A percentile compares a stretch with the other conserved stretches of the same genome.
These are phyloP conservation scores for Engystomops pustulosus DNA, from an alignment of 2,113 vertebrate genomes.

Conservation along the genomic window DNA sequence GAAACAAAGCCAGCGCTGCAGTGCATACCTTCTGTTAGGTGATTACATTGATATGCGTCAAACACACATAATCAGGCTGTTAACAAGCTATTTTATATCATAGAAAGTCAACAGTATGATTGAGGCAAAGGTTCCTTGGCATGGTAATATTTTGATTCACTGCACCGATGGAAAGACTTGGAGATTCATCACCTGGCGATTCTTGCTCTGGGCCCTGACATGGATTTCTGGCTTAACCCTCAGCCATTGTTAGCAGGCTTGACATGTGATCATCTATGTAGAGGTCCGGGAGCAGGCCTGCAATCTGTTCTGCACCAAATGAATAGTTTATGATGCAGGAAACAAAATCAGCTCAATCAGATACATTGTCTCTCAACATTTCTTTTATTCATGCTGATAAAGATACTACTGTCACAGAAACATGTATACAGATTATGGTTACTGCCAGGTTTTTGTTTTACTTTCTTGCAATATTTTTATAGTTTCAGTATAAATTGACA, in stretches of 20 bases:
- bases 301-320: conserved; percentile 37
- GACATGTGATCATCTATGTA: conserved; percentile 23
- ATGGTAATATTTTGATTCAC: conserved; percentile 1
- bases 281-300: conserved; percentile 31
- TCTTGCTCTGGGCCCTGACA: neutral
- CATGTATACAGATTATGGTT: neutral
- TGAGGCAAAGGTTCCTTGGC: conserved; percentile 38
- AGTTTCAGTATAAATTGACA: too few species aligned
- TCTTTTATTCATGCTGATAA: conserved; percentile 8
- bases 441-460: too few species aligned
- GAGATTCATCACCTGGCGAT: neutral
- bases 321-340: conserved; percentile 43
- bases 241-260: neutral
- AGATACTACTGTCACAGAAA: neutral
- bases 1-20: neutral
- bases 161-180: neutral
- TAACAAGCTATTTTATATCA: conserved; percentile 35
- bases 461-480: too few species aligned
- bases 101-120: conserved; percentile 42
- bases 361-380: conserved; percentile 3
- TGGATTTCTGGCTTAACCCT: conserved; percentile 18
- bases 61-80: conserved; percentile 15
- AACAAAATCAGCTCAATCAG: conserved; percentile 20
- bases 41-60: conserved; percentile 42
- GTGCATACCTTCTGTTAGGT: conserved; percentile 51